phyloP scores from a whole-genome alignment of 1,140 invertebrate genomes.

The Dinoponera quadriceps region DNA sequence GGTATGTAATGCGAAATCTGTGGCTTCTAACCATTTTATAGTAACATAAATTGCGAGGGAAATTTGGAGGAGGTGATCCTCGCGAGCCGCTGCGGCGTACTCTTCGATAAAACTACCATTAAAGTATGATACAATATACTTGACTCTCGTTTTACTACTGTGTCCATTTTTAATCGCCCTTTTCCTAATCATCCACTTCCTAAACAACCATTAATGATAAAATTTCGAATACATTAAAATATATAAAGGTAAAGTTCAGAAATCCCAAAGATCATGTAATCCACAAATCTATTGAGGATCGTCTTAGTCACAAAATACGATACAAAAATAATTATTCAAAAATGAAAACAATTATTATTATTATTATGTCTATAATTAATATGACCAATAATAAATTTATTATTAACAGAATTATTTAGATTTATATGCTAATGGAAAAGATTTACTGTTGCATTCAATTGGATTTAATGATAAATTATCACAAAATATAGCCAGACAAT shows the following conservation, averaged over 20 bases:
- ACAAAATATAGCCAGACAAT: too few relatives aligned
- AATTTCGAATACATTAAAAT: neutral
- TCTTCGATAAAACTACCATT: constrained; percentile 73
- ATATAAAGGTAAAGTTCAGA: neutral
- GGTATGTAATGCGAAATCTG: constrained; percentile 54
- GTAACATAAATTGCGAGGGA: constrained; percentile 60
- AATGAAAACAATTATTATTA: too few relatives aligned
- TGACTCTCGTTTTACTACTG: constrained; percentile 56
- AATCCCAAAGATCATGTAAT: neutral
- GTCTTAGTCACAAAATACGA: too few relatives aligned
- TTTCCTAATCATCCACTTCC: neutral
- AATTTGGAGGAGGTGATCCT: constrained; percentile 34
- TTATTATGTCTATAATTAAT: too few relatives aligned
- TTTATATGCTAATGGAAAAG: too few relatives aligned
- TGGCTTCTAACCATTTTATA: constrained; percentile 74
- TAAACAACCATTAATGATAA: neutral
- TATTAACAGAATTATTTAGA: too few relatives aligned
- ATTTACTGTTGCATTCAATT: too few relatives aligned
- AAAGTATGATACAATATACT: constrained; percentile 73
- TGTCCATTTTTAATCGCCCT: constrained; percentile 36
- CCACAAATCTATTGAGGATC: too few relatives aligned
- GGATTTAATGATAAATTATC: too few relatives aligned
- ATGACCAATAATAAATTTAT: too few relatives aligned
- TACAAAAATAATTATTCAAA: too few relatives aligned
- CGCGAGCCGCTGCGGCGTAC: constrained; percentile 56